Evolutionary conservation across 1,140 invertebrate species (phyloP), one percentile per base, ranked within the genome.

Genomic region (Chelonus insularis): DNA sequence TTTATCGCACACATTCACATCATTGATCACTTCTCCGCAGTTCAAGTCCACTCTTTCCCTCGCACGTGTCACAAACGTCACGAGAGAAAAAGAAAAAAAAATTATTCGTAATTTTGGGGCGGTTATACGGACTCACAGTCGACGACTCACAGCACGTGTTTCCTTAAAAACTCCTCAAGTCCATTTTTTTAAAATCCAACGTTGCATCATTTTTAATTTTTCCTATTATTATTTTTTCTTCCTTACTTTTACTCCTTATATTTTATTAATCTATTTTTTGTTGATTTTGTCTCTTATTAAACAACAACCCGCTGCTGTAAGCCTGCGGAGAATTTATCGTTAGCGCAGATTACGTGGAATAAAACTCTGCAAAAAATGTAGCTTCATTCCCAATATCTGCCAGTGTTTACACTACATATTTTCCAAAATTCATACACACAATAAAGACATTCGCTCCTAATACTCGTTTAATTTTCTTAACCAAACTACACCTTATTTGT

Each of bases 401-500:
- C 2, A 37, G 3, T 11, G 11, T 37, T n/a, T 6, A 45, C 3
- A 45, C 9, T 12, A 45, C 9, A 45, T 12, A 18, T 12, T 45
- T 16, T 45, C 36, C 4, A 37, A 45, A 4, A 9, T 45, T 12
- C 37, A 39, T 37, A 21, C 32, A 39, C 16, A 23, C 12, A 54
- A 11, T 16, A 48, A 45, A 50, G 32, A 32, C 52, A 47, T 62
- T 45, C 60, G 32, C 41, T 48, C 51, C 60, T 56, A 62, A 62
- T 56, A 62, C 51, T 62, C 52, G 48, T 43, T 51, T 51, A 60
- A 51, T 60, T 52, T 43, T 45, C 25, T 45, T 55, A 54, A 55
- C 43, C 36, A 58, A 60, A 56, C 55, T 70, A 70, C 66, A 54
- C 64, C 63, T 72, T 70, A 50, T 68, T 62, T 32, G 57, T 62